Percentiles rank a stretch among this genome's conserved stretches.
These are phyloP conservation scores for Myotis brandtii DNA, from an alignment of 2,113 vertebrate genomes.

Conservation along the genomic window DNA sequence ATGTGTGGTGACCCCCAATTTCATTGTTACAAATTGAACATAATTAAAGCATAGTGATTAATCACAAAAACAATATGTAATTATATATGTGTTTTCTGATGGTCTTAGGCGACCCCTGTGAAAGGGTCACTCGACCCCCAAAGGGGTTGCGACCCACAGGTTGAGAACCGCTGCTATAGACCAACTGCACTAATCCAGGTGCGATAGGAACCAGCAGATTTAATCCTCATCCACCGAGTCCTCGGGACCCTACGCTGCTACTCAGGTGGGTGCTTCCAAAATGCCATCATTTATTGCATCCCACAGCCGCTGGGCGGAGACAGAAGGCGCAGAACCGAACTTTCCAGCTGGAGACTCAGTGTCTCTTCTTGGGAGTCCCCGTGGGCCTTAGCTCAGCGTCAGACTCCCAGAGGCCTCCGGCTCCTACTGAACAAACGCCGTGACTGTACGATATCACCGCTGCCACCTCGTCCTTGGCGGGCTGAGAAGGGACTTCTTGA, in stretches of 20 bases:
- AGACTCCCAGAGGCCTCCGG: neutral
- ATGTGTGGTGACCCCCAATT: no score
- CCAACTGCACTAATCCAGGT: neutral
- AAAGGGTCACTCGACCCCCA: no score
- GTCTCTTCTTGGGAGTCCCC: neutral
- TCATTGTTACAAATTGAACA: no score
- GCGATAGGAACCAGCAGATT: neutral
- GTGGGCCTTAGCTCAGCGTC: neutral
- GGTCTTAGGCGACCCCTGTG: no score
- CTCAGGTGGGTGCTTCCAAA: neutral
- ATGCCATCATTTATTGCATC: neutral
- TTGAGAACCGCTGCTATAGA: neutral
- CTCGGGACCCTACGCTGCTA: fast-evolving
- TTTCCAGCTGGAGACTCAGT: fast-evolving
- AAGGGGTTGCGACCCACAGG: no score
- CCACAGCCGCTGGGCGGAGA: neutral
- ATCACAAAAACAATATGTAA: no score
- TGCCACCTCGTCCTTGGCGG: conserved; percentile 19
- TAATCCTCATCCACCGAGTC: neutral
- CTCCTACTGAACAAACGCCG: neutral
- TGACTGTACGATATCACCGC: neutral
- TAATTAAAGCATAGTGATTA: no score
- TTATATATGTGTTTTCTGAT: no score
- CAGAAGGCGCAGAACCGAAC: neutral
- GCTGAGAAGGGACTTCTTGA: conserved; percentile 56